phyloP scores from a whole-genome alignment of 2,797 vertebrate species.

The Macrochelys suwanniensis region DNA sequence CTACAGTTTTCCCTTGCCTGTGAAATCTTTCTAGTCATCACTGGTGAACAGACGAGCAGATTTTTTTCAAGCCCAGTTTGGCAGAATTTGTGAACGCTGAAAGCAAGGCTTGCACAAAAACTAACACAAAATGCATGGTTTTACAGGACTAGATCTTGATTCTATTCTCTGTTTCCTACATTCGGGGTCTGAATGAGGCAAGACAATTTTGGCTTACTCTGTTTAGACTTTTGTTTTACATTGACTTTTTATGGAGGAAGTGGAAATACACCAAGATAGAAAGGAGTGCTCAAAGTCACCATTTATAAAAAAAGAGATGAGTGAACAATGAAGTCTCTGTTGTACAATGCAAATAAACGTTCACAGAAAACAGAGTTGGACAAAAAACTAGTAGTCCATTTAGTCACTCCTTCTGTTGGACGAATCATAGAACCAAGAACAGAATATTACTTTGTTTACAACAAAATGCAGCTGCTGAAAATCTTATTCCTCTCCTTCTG shows the following conservation, averaged over 20 bases:
- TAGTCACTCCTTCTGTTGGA: not conserved
- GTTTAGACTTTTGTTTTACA: not conserved
- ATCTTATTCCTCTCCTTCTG: accelerated
- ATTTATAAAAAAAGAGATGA: not conserved
- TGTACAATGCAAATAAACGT: not conserved
- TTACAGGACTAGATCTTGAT: not conserved
- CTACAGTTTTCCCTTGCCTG: not conserved
- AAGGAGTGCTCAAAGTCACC: not conserved
- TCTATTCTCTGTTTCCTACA: not conserved
- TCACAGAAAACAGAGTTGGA: not conserved
- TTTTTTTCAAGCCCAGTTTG: slow-evolving; percentile 4
- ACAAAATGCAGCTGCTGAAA: not conserved
- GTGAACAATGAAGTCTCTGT: not conserved
- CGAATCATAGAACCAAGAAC: not conserved
- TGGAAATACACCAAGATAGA: not conserved
- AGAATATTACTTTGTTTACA: not conserved
- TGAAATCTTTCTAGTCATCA: slow-evolving; percentile 1
- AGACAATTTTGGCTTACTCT: not conserved
- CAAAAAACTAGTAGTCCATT: not conserved
- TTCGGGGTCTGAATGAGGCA: not conserved
- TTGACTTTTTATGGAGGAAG: not conserved
- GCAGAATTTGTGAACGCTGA: not conserved
- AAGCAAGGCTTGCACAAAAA: slow-evolving; percentile 17
- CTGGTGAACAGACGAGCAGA: not conserved
- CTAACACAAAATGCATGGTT: not conserved